Conservation (phyloP, 2,113 vertebrate genomes). For the Elachura formosa region DNA sequence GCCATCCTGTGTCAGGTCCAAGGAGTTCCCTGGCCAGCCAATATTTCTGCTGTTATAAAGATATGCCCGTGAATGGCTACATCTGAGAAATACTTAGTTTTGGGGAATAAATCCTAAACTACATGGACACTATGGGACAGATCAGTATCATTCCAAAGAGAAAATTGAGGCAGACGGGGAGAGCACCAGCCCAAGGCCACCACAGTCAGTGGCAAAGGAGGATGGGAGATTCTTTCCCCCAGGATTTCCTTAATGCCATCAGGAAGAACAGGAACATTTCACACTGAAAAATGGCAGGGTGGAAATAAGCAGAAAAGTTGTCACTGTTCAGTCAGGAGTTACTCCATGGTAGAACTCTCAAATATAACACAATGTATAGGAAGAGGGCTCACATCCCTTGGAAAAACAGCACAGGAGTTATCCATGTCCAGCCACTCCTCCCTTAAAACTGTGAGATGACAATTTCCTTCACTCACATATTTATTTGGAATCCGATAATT, state of each 20-base stretch:
- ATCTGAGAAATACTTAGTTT: background rate
- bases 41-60: background rate
- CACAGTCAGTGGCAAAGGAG: background rate
- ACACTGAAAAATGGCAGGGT: background rate
- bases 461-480: slow-evolving; percentile 13
- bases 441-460: background rate
- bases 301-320: background rate
- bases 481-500: slow-evolving; percentile 58
- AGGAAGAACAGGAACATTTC: background rate
- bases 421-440: background rate
- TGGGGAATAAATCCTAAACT: background rate
- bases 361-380: background rate
- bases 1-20: background rate
- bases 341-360: background rate
- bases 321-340: background rate
- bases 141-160: background rate
- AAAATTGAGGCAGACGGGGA: background rate
- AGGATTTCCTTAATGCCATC: background rate
- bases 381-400: slow-evolving; percentile 13
- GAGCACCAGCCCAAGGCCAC: background rate
- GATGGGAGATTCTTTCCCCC: background rate
- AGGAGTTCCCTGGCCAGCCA: background rate
- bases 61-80: background rate
- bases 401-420: background rate
- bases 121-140: background rate